These are phyloP conservation scores for Carapus acus DNA, from an alignment of 2,797 vertebrate genomes.

Conservation along the genomic window DNA sequence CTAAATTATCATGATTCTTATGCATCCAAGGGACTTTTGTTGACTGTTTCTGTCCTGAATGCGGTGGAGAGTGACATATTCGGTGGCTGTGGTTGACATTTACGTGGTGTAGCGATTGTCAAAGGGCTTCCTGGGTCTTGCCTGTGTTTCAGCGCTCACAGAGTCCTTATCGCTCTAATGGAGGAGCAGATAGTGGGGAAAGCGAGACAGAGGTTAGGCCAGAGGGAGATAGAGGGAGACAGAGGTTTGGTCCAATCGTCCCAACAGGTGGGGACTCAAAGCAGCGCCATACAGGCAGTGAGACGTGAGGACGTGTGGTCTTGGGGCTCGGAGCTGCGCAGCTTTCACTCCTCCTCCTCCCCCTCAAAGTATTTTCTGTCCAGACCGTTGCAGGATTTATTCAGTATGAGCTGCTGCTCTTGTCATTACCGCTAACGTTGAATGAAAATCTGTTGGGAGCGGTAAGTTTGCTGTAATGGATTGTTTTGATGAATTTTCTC, in stretches of 20 bases:
- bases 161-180: slow-evolving; percentile 61
- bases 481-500: not conserved
- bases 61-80: too few species aligned
- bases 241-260: too few species aligned
- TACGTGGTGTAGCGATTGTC: slow-evolving; percentile 10
- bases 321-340: slow-evolving; percentile 29
- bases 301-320: too few species aligned
- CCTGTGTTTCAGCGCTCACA: slow-evolving; percentile 20
- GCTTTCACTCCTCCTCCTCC: not conserved
- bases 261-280: too few species aligned
- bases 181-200: slow-evolving; percentile 51
- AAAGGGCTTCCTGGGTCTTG: slow-evolving; percentile 1
- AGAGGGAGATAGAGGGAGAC: slow-evolving; percentile 28
- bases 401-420: too few species aligned
- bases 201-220: slow-evolving; percentile 37
- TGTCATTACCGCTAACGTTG: not conserved
- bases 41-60: too few species aligned
- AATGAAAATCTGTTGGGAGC: not conserved
- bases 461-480: not conserved
- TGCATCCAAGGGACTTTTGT: too few species aligned
- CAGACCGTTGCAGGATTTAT: too few species aligned
- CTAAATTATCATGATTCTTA: too few species aligned
- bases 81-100: not conserved
- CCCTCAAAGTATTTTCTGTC: not conserved
- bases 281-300: slow-evolving; percentile 2